Percentiles rank a stretch among this genome's conserved stretches.
Conservation (phyloP, 2,888 invertebrate species). For the Lasioglossum leucozonium region DNA sequence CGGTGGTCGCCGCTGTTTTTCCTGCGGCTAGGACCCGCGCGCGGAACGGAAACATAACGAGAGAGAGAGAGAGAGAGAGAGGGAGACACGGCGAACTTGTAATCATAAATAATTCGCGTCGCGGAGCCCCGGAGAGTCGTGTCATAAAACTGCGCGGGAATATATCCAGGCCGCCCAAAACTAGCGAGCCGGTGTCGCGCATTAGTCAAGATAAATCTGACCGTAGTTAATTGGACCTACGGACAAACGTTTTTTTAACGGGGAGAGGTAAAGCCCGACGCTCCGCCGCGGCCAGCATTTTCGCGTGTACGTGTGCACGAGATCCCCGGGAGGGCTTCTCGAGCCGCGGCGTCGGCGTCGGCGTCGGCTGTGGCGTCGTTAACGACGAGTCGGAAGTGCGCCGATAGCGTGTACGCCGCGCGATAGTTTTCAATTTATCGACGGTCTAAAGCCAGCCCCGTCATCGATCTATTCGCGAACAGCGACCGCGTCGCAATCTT, state of each 20-base stretch:
- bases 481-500: not conserved
- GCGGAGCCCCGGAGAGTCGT: slow-evolving; percentile 44
- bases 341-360: slow-evolving; percentile 22
- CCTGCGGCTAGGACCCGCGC: not conserved
- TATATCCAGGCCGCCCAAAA: slow-evolving; percentile 45
- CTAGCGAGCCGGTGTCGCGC: slow-evolving; percentile 49
- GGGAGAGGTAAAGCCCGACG: slow-evolving; percentile 30
- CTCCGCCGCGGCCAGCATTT: slow-evolving; percentile 20
- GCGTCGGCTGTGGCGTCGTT: slow-evolving; percentile 28
- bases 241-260: slow-evolving; percentile 55
- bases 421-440: slow-evolving; percentile 47
- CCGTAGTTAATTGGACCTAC: slow-evolving; percentile 67
- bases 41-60: not conserved
- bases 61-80: not conserved
- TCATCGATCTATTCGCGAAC: not conserved
- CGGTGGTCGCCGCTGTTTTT: not conserved
- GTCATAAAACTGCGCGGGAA: slow-evolving; percentile 57
- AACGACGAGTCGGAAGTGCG: slow-evolving; percentile 38
- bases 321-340: slow-evolving; percentile 1
- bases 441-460: not conserved
- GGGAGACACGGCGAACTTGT: slow-evolving; percentile 25
- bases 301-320: not conserved
- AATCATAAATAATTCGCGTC: slow-evolving; percentile 65
- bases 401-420: slow-evolving; percentile 25
- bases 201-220: slow-evolving; percentile 71